These are phyloP conservation scores for Falcunculus frontatus DNA, from an alignment of 2,113 vertebrate species.

Conservation along the genomic window DNA sequence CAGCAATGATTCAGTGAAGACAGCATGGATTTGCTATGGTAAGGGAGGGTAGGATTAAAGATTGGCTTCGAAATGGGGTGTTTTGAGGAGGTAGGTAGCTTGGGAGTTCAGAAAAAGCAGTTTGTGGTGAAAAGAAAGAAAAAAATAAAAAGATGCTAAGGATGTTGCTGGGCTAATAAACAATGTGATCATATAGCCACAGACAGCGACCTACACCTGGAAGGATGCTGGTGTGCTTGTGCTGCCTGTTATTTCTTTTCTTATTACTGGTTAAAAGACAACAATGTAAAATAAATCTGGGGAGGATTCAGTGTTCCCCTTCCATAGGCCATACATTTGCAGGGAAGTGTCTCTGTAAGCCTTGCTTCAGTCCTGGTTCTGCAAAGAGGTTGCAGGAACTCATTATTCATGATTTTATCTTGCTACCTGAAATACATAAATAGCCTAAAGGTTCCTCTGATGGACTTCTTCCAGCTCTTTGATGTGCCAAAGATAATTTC, in stretches of 20 bases:
- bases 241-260: not conserved
- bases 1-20: not conserved
- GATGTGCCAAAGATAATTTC: constrained; percentile 67
- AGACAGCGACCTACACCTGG: not conserved
- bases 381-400: constrained; percentile 53
- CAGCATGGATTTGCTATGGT: rapidly evolving
- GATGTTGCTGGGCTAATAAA: not conserved
- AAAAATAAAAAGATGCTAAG: not conserved
- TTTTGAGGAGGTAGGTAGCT: not conserved
- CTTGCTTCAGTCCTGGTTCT: constrained; percentile 1
- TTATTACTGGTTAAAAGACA: not conserved
- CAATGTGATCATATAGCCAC: not conserved
- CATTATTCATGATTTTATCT: constrained; percentile 64
- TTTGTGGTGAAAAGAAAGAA: not conserved
- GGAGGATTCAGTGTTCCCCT: not conserved
- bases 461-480: constrained; percentile 67
- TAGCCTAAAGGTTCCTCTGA: constrained; percentile 54
- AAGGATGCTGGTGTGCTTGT: not conserved
- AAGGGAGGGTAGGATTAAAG: not conserved
- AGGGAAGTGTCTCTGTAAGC: not conserved
- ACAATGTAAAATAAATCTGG: not conserved
- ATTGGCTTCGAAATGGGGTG: not conserved
- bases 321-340: not conserved
- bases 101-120: not conserved
- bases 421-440: constrained; percentile 63